Evolutionary conservation across 64 coral and sea anemone species (phyloP).

Genomic region (Pachyseris speciosa): DNA sequence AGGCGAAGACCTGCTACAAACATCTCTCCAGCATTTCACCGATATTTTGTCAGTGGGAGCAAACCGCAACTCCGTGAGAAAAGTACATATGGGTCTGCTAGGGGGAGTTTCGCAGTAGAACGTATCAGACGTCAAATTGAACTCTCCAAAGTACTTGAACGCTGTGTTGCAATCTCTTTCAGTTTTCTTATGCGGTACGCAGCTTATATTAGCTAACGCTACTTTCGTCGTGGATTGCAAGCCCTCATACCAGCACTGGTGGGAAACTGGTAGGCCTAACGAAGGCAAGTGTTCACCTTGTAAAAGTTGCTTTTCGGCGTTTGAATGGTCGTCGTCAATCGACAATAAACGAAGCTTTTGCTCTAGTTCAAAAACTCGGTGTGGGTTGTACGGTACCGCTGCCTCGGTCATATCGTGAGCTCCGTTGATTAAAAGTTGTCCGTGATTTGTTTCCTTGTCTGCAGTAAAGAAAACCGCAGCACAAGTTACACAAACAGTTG

Average conservation of each 20-base stretch:
- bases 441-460: background rate
- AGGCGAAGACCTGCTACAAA: slow-evolving; percentile 35
- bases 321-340: background rate
- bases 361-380: background rate
- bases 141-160: slow-evolving; percentile 65
- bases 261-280: background rate
- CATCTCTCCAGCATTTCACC: slow-evolving; percentile 56
- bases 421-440: slow-evolving; percentile 8
- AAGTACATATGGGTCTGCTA: slow-evolving; percentile 62
- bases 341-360: background rate
- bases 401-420: slow-evolving; percentile 35
- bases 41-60: slow-evolving; percentile 41
- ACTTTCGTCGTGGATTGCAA: background rate
- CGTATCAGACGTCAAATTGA: slow-evolving; percentile 55
- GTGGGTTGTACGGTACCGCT: background rate
- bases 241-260: slow-evolving; percentile 3
- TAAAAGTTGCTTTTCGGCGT: background rate
- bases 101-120: slow-evolving; percentile 5
- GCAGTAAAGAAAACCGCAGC: background rate
- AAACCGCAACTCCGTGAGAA: slow-evolving; percentile 62
- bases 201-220: slow-evolving; percentile 7
- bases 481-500: background rate
- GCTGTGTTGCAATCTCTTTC: slow-evolving; percentile 54
- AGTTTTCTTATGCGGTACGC: slow-evolving; percentile 51
- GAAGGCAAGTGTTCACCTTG: background rate